Evolutionary conservation across 2,797 vertebrate genomes (phyloP).

Genomic region (Apogon talboti): DNA sequence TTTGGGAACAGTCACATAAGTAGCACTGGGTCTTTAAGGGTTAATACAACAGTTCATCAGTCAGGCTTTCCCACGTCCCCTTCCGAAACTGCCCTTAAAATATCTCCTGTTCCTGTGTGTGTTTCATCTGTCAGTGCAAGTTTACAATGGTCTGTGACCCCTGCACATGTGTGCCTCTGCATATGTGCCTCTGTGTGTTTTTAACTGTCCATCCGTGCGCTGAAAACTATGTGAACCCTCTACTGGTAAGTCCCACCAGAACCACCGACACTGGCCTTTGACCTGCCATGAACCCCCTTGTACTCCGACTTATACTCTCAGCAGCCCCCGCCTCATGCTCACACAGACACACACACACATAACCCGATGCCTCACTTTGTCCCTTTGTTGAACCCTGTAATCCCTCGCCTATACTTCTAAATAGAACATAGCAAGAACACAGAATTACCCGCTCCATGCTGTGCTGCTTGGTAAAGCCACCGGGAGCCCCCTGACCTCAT

Average conservation of each 20-base stretch:
- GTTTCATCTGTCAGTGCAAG: neutral
- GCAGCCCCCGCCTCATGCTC: slow-evolving; percentile 4
- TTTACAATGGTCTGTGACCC: neutral
- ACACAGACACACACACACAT: slow-evolving; percentile 9
- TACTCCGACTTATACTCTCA: slow-evolving; percentile 34
- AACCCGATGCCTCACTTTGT: slow-evolving; percentile 21
- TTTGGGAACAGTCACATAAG: too few species aligned
- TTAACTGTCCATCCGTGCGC: slow-evolving; percentile 1
- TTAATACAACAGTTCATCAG: too few species aligned
- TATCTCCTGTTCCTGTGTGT: neutral
- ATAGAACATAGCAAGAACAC: slow-evolving; percentile 37
- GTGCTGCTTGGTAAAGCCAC: slow-evolving; percentile 38
- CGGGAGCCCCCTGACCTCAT: slow-evolving; percentile 49
- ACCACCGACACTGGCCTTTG: slow-evolving; percentile 4
- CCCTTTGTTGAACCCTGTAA: slow-evolving; percentile 47
- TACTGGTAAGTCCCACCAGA: slow-evolving; percentile 30
- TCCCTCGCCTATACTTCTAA: slow-evolving; percentile 38
- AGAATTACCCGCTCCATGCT: slow-evolving; percentile 34
- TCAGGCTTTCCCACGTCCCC: too few species aligned
- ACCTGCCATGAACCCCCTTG: slow-evolving; percentile 29
- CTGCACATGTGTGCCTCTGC: neutral
- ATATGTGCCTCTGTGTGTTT: neutral
- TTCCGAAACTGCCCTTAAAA: too few species aligned
- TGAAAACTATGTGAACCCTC: slow-evolving; percentile 35
- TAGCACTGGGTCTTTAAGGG: too few species aligned